phyloP scores from a whole-genome alignment of 1,140 invertebrate species.

The Eumeta japonica region DNA sequence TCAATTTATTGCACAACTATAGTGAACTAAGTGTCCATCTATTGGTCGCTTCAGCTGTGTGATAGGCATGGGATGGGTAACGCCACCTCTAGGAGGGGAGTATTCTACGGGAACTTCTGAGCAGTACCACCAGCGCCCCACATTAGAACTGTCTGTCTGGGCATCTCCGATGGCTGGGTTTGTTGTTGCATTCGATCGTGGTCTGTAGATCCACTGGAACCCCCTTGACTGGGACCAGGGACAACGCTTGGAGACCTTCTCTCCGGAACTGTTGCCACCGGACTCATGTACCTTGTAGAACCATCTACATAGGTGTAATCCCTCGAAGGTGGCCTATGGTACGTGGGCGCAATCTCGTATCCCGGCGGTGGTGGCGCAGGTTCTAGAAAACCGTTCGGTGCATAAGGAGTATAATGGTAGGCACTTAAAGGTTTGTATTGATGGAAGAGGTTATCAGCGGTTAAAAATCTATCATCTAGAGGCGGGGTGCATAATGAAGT shows the following conservation, averaged over 20 bases:
- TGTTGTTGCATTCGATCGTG: slow-evolving; percentile 38
- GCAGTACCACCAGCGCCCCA: slow-evolving; percentile 66
- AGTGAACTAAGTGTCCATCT: neutral
- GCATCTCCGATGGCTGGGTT: slow-evolving; percentile 61
- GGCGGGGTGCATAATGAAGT: slow-evolving; percentile 66
- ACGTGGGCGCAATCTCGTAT: slow-evolving; percentile 42
- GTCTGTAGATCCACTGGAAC: slow-evolving; percentile 38
- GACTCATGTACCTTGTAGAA: slow-evolving; percentile 42
- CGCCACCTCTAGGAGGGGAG: slow-evolving; percentile 51
- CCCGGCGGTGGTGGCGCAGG: slow-evolving; percentile 58
- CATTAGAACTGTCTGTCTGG: slow-evolving; percentile 83
- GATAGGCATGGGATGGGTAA: slow-evolving; percentile 43
- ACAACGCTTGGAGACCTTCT: slow-evolving; percentile 57
- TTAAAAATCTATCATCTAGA: slow-evolving; percentile 72
- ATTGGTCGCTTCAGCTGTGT: slow-evolving; percentile 46
- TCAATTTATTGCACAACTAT: neutral
- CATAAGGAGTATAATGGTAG: slow-evolving; percentile 71
- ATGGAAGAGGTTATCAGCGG: slow-evolving; percentile 82
- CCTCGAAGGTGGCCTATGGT: slow-evolving; percentile 49
- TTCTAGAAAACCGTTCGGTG: slow-evolving; percentile 78
- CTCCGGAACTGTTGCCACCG: slow-evolving; percentile 42
- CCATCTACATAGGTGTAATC: slow-evolving; percentile 58
- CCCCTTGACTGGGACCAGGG: slow-evolving; percentile 39
- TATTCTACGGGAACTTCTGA: slow-evolving; percentile 45
- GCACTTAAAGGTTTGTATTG: slow-evolving; percentile 76